A percentile compares a stretch with the other conserved stretches of the same genome.
Conservation (phyloP, 2,888 invertebrate species). For the Lithophane semibrunnea region DNA sequence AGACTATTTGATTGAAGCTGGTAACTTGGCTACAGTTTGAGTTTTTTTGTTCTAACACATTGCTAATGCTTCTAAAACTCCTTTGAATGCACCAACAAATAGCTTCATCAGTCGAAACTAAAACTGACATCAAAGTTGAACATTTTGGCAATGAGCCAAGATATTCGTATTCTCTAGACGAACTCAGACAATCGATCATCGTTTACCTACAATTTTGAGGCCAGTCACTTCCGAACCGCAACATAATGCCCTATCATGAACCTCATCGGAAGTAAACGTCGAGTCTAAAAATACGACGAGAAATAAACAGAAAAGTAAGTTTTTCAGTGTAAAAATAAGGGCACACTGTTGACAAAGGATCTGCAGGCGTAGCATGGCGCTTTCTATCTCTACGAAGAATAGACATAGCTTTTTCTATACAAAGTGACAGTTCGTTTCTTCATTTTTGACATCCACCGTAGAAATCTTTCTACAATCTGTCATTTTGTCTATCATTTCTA, state of each 20-base stretch:
- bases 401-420: too few species aligned
- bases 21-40: background rate
- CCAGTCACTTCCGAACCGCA: conserved; percentile 54
- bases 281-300: conserved; percentile 55
- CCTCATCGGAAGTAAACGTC: conserved; percentile 60
- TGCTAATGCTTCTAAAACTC: background rate
- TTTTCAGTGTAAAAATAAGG: conserved; percentile 43
- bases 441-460: too few species aligned
- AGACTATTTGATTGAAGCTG: conserved; percentile 10
- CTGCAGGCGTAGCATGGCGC: too few species aligned
- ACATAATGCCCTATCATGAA: conserved; percentile 60
- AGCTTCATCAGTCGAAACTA: conserved; percentile 2
- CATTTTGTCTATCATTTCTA: too few species aligned
- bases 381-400: too few species aligned
- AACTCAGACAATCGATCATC: conserved; percentile 56
- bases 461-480: too few species aligned
- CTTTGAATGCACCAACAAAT: background rate
- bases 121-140: conserved; percentile 12
- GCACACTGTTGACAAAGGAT: conserved; percentile 34
- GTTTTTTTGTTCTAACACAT: conserved; percentile 8
- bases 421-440: too few species aligned
- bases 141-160: conserved; percentile 50
- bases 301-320: conserved; percentile 52
- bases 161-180: conserved; percentile 18
- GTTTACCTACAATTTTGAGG: conserved; percentile 52